Percentiles rank a stretch among this genome's conserved stretches.
phyloP scores from a whole-genome alignment of 2,888 invertebrate genomes.

The Eupithecia subumbrata region DNA sequence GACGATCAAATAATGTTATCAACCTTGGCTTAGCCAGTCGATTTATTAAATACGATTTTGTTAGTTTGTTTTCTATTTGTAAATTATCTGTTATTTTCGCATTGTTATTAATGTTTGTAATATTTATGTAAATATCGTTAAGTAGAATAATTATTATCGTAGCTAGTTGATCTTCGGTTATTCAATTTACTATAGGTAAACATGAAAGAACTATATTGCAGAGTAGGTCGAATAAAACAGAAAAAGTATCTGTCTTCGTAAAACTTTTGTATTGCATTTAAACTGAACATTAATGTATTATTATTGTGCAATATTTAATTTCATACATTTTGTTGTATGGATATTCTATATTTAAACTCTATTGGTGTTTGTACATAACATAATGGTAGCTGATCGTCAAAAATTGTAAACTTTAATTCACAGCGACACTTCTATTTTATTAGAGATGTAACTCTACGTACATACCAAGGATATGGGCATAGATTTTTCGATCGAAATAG shows the following conservation, averaged over 20 bases:
- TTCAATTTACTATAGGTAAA: conserved; percentile 28
- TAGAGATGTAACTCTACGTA: conserved; percentile 15
- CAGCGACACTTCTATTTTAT: conserved; percentile 9
- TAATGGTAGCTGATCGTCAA: conserved; percentile 15
- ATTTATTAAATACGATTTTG: conserved; percentile 48
- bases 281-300: conserved; percentile 11
- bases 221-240: conserved; percentile 29
- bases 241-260: conserved; percentile 3
- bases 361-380: conserved; percentile 16
- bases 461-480: not conserved
- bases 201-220: conserved; percentile 25
- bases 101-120: conserved; percentile 80
- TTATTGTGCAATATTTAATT: conserved; percentile 23
- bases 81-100: conserved; percentile 77
- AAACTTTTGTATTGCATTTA: conserved; percentile 31
- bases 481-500: not conserved
- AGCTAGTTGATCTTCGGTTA: conserved; percentile 48
- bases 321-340: not conserved
- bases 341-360: conserved; percentile 8
- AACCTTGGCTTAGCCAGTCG: conserved; percentile 35
- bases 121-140: conserved; percentile 79
- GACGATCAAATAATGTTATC: conserved; percentile 28
- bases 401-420: not conserved
- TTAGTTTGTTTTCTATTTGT: conserved; percentile 74
- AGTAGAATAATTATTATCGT: conserved; percentile 67